Conservation (phyloP, 2,888 invertebrate genomes). For the Acanthosepion lycidas region DNA sequence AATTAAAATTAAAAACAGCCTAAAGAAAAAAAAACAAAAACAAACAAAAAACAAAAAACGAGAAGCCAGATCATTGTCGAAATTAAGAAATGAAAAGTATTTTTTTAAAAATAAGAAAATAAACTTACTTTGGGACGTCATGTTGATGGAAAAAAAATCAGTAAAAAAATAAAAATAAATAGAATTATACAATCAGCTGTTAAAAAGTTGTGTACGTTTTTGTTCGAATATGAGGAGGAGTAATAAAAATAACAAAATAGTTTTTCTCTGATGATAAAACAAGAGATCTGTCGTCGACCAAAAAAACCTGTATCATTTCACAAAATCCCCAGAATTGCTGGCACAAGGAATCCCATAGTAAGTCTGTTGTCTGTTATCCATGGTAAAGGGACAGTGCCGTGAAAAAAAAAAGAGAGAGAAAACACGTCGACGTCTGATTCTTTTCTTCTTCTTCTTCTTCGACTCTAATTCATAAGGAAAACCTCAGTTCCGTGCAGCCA, state of each 20-base stretch:
- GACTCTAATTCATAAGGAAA: background rate
- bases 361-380: conserved; percentile 1
- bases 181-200: background rate
- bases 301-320: background rate
- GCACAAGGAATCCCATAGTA: background rate
- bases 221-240: background rate
- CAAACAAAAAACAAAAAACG: background rate
- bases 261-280: background rate
- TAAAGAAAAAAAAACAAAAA: background rate
- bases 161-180: background rate
- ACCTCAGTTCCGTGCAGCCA: background rate
- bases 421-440: background rate
- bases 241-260: background rate
- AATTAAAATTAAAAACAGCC: background rate
- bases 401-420: background rate
- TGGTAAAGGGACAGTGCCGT: conserved; percentile 12
- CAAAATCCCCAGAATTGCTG: background rate
- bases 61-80: background rate
- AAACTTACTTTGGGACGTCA: conserved; percentile 33
- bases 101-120: background rate
- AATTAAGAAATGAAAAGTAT: background rate
- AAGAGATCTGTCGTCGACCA: background rate
- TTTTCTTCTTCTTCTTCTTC: background rate
- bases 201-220: background rate
- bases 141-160: background rate